Percentiles rank a stretch among this genome's conserved stretches.
Conservation (phyloP, 1,140 invertebrate species). For the Cyclina sinensis region DNA sequence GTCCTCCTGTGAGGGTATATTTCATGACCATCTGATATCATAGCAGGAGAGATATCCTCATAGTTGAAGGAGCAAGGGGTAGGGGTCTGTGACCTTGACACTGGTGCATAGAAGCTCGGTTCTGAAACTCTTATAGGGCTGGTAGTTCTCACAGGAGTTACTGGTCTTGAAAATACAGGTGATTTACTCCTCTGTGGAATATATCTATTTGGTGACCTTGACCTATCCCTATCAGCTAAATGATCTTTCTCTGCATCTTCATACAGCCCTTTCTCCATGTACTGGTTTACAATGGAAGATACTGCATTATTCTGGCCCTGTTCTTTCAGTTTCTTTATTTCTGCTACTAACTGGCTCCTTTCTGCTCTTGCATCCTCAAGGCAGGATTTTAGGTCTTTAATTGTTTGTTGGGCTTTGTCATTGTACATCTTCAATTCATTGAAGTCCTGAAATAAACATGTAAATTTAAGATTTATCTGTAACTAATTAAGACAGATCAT, state of each 20-base stretch:
- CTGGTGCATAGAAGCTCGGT: constrained; percentile 45
- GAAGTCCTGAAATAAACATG: constrained; percentile 74
- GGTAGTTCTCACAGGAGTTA: neutral
- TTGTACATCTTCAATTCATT: constrained; percentile 76
- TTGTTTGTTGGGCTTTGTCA: constrained; percentile 76
- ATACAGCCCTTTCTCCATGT: constrained; percentile 71
- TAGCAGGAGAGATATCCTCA: constrained; percentile 77
- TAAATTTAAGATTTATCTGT: neutral
- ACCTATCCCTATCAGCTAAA: constrained; percentile 50
- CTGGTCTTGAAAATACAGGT: constrained; percentile 43
- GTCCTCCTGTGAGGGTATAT: constrained; percentile 82
- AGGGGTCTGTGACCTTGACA: constrained; percentile 54
- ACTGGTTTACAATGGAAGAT: constrained; percentile 70
- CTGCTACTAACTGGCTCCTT: constrained; percentile 76
- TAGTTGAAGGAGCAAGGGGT: constrained; percentile 61
- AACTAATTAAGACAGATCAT: constrained; percentile 18
- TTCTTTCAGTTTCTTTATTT: constrained; percentile 73
- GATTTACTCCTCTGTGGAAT: constrained; percentile 47
- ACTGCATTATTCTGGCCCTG: constrained; percentile 69
- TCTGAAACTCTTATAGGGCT: constrained; percentile 44
- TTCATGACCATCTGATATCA: constrained; percentile 72
- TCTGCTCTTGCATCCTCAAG: constrained; percentile 80
- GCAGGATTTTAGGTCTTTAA: constrained; percentile 76
- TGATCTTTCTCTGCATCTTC: constrained; percentile 66
- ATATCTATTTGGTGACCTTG: constrained; percentile 63